Evolutionary conservation across 2,888 invertebrate species (phyloP).

Genomic region (Metallyticus violacea): DNA sequence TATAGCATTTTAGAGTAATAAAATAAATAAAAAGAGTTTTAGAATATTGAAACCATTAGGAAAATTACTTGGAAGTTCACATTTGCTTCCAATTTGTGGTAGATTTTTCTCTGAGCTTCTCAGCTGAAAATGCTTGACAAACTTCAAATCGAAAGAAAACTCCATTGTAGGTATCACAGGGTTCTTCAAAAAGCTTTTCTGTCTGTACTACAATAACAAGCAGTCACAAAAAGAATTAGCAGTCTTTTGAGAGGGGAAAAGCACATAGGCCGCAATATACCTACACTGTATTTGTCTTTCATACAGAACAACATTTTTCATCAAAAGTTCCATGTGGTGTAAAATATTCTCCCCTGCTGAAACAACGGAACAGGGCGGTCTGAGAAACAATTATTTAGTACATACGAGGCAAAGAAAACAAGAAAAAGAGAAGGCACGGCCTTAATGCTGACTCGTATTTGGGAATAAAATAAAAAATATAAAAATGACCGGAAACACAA

Average conservation of each 20-base stretch:
- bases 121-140: neutral
- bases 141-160: neutral
- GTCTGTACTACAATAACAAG: neutral
- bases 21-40: no score
- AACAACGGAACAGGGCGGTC: neutral
- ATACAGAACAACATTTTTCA: neutral
- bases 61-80: no score
- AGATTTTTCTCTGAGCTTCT: neutral
- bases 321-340: neutral
- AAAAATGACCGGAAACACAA: neutral
- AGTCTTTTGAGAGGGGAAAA: neutral
- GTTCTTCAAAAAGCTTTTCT: neutral
- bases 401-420: conserved; percentile 3
- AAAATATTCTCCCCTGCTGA: neutral
- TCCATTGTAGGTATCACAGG: neutral
- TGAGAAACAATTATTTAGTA: conserved; percentile 9
- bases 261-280: neutral
- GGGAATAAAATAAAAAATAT: neutral
- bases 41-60: no score
- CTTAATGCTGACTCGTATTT: conserved; percentile 6
- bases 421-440: neutral
- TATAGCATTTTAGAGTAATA: no score
- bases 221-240: neutral
- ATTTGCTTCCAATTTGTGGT: no score
- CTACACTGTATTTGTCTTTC: neutral